Conservation (phyloP, 2,113 vertebrate genomes). For the Microcebus lehilahytsara region DNA sequence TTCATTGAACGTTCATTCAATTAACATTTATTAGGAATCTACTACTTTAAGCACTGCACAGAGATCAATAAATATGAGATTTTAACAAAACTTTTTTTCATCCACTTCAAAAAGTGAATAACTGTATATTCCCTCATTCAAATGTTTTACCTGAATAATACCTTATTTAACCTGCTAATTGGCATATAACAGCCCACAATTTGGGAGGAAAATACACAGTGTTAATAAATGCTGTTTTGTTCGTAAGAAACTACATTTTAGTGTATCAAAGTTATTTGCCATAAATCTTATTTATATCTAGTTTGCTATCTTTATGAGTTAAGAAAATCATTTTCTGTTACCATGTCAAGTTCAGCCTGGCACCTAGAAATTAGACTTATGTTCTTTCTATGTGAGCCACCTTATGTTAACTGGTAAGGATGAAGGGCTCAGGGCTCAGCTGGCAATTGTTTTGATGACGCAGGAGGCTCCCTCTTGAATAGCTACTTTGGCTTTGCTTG, state of each 20-base stretch:
- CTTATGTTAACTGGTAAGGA: not conserved
- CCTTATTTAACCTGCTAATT: constrained; percentile 44
- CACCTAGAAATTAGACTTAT: not conserved
- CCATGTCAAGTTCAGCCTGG: constrained; percentile 21
- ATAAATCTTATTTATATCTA: not conserved
- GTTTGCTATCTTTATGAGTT: constrained; percentile 23
- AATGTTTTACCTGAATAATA: constrained; percentile 21
- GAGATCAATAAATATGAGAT: not conserved
- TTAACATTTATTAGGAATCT: not conserved
- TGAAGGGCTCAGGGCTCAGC: not conserved
- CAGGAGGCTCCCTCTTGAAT: not conserved
- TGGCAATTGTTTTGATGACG: not conserved
- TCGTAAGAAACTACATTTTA: constrained; percentile 52
- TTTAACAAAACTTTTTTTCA: not conserved
- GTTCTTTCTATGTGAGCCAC: constrained; percentile 23
- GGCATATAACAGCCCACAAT: constrained; percentile 20
- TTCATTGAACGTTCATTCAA: not conserved
- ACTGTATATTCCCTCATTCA: not conserved
- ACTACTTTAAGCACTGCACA: not conserved
- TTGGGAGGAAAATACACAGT: constrained; percentile 7
- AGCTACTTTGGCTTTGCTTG: constrained; percentile 21
- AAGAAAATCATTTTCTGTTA: not conserved
- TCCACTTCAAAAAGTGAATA: not conserved
- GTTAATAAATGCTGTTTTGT: constrained; percentile 42
- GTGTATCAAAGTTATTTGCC: constrained; percentile 4